Base-by-base conservation (phyloP, 2,113 vertebrate species). In the Lasiurus cinereus region DNA sequence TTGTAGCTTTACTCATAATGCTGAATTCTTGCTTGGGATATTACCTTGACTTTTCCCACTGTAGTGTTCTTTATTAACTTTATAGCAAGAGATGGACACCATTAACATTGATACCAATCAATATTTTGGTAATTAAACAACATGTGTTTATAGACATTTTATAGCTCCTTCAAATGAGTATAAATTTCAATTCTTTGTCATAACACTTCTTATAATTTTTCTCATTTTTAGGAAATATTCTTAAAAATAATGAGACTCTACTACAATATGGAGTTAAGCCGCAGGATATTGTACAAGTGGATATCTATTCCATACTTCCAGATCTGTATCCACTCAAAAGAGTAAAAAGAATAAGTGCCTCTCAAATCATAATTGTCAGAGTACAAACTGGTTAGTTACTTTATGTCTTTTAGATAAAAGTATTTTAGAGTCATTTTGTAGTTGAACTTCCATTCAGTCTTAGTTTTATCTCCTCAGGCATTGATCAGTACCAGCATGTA, bases 361-460 rank as follows among this genome's bases (percentile, higher is more conserved):
- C 98, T 21, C 98, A 99, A 90, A 97, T 99, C 87, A 97, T 99
- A 98, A 99, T 98, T 6, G 99, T 99, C 73, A 98, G 87, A 94
- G 96, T 99, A 27, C 98, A 98, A 87, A 98, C 89, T 96, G 99
- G 99, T 99, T 92, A 97, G 92, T 83, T n/a, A 78, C 48, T 83
- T 62, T 19, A 8, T 91, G 5, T 10, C 83, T 95, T 89, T 96
- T 80, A 76, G 48, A 54, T 1, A 0, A 89, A 89, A 89, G 3
- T 87, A 50, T 95, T 0, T 90, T 83, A 16, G 29, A 86, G 24
- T 70, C 3, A 1, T 31, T 94, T 82, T 64, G 27, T 36, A 72
- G 39, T 4, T 92, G 83, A 89, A 36, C 24, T 89, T 83, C 48
- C 24, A 79, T 46, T 91, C 12, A 95, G 1, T 78, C 39, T 89